Conservation (phyloP, 1,140 invertebrate genomes). For the Sipha flava region DNA sequence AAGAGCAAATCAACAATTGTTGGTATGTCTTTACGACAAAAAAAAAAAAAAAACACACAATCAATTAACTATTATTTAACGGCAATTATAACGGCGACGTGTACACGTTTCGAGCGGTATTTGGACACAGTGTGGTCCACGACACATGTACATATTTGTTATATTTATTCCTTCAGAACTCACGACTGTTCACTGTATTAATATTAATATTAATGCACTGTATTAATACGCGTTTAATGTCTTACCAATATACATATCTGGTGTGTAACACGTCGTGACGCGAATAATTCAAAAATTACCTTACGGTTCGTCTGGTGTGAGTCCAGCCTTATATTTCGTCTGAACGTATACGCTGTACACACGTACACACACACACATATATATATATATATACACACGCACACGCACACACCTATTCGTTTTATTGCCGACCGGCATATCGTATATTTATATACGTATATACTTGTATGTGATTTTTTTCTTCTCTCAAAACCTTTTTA, state of each 20-base stretch:
- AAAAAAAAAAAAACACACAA: no score
- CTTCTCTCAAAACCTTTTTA: conserved; percentile 27
- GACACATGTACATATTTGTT: no score
- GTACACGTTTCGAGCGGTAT: no score
- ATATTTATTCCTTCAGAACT: no score
- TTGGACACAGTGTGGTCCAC: no score
- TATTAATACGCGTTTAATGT: background rate
- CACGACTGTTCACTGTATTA: no score
- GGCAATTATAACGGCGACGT: no score
- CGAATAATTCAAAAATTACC: background rate
- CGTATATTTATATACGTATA: background rate
- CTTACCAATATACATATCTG: no score
- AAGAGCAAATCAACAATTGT: no score
- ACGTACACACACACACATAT: background rate
- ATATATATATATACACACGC: background rate
- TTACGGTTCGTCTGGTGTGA: background rate
- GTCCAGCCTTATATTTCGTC: conserved; percentile 2
- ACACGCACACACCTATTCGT: background rate
- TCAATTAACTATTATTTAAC: no score
- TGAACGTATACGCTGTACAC: background rate
- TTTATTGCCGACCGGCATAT: conserved; percentile 18
- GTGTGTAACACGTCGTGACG: background rate
- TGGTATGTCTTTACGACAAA: no score
- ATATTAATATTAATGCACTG: no score
- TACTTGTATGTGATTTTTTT: background rate